These are phyloP conservation scores for Leptopilina boulardi DNA, from an alignment of 1,140 invertebrate genomes.

Conservation along the genomic window DNA sequence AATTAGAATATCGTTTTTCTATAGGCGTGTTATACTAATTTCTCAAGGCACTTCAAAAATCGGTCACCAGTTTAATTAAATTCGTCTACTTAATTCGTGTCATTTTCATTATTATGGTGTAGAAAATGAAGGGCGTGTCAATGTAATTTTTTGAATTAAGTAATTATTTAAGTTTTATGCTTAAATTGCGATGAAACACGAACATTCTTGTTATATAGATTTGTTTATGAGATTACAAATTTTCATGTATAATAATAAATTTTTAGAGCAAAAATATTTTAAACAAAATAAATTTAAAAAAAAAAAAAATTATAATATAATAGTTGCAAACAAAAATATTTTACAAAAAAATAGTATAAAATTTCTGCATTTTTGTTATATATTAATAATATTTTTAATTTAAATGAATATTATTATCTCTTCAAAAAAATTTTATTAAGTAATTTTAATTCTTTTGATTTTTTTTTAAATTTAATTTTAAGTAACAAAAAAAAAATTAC, in stretches of 20 bases:
- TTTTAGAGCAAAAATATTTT: background rate
- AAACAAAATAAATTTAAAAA: too few species aligned
- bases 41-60: background rate
- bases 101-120: slow-evolving; percentile 18
- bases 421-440: too few species aligned
- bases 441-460: too few species aligned
- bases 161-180: background rate
- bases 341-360: too few species aligned
- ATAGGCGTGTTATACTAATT: slow-evolving; percentile 9
- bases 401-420: too few species aligned
- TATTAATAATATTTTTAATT: too few species aligned
- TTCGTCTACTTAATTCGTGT: background rate
- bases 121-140: slow-evolving; percentile 14
- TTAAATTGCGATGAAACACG: background rate
- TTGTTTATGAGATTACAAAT: background rate
- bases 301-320: too few species aligned
- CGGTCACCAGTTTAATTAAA: slow-evolving; percentile 14
- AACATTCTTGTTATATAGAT: background rate
- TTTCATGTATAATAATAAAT: background rate
- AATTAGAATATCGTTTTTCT: background rate
- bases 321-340: too few species aligned
- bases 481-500: background rate
- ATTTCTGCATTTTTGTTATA: too few species aligned
- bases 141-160: slow-evolving; percentile 14
- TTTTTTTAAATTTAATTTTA: too few species aligned